These are phyloP conservation scores for Listronotus bonariensis DNA, from an alignment of 1,140 invertebrate species.

Conservation along the genomic window DNA sequence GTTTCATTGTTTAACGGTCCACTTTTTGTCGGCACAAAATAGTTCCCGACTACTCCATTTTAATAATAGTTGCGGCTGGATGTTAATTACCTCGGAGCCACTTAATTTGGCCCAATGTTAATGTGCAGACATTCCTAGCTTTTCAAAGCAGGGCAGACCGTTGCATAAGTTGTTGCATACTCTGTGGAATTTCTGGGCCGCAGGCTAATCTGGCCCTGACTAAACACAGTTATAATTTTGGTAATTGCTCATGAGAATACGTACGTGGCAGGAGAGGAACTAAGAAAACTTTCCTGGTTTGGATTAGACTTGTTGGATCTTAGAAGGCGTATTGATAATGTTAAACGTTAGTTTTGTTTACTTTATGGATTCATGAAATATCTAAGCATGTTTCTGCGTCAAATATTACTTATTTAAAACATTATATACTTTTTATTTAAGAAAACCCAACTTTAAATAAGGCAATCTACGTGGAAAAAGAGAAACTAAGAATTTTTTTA, in stretches of 20 bases:
- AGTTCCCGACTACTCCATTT: slow-evolving; percentile 2
- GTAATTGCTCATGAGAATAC: slow-evolving; percentile 32
- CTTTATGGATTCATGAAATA: too few species aligned
- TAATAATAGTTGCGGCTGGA: slow-evolving; percentile 7
- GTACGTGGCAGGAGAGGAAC: neutral
- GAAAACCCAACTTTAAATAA: too few species aligned
- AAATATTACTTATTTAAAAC: too few species aligned
- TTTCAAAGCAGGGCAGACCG: slow-evolving; percentile 8
- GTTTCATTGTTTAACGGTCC: neutral
- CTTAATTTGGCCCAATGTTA: slow-evolving; percentile 20
- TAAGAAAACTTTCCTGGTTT: neutral
- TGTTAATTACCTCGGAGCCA: slow-evolving; percentile 14
- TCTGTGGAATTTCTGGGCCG: slow-evolving; percentile 30
- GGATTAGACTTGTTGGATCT: too few species aligned
- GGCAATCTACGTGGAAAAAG: too few species aligned
- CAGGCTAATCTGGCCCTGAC: slow-evolving; percentile 41
- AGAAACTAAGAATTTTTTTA: too few species aligned
- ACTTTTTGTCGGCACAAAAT: slow-evolving; percentile 1
- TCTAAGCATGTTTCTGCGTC: too few species aligned
- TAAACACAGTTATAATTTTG: slow-evolving; percentile 40
- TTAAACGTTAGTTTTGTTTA: too few species aligned
- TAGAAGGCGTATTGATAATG: too few species aligned
- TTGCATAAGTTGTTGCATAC: slow-evolving; percentile 25
- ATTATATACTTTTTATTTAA: too few species aligned
- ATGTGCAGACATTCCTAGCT: slow-evolving; percentile 22